Conservation (phyloP, 2,113 vertebrate genomes). For the Diglossa brunneiventris region DNA sequence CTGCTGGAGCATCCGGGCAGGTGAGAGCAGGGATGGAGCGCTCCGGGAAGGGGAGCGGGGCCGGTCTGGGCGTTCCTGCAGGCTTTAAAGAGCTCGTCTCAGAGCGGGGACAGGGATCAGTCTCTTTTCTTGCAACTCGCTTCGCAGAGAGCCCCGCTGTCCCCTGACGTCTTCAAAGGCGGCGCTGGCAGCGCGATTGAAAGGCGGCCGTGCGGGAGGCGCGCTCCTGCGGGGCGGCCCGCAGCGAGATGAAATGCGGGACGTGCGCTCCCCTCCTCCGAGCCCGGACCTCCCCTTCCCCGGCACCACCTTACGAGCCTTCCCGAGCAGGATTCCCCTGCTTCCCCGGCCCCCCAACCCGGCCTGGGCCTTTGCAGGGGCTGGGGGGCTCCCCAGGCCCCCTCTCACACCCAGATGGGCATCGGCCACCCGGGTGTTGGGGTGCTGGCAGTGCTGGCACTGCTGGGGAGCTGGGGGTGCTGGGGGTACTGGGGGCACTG, state of each 20-base stretch:
- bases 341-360: background rate
- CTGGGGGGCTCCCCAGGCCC: background rate
- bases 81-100: background rate
- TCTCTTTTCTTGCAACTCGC: background rate
- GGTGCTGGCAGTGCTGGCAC: background rate
- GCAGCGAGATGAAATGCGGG: background rate
- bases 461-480: background rate
- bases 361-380: background rate
- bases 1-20: background rate
- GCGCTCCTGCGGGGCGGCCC: background rate
- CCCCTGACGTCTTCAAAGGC: slow-evolving; percentile 19
- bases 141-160: slow-evolving; percentile 29
- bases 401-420: rapidly evolving
- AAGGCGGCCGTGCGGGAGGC: background rate
- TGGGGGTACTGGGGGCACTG: background rate
- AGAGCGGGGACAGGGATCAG: background rate
- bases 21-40: background rate
- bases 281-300: background rate
- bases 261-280: background rate
- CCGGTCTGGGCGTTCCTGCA: background rate
- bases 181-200: background rate
- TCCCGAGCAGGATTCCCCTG: background rate
- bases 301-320: background rate
- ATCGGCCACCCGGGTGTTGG: background rate
- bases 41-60: background rate